Percentiles rank a stretch among this genome's conserved stretches.
These are phyloP conservation scores for Uloborus plumipes DNA, from an alignment of 2,888 invertebrate genomes.

Conservation along the genomic window DNA sequence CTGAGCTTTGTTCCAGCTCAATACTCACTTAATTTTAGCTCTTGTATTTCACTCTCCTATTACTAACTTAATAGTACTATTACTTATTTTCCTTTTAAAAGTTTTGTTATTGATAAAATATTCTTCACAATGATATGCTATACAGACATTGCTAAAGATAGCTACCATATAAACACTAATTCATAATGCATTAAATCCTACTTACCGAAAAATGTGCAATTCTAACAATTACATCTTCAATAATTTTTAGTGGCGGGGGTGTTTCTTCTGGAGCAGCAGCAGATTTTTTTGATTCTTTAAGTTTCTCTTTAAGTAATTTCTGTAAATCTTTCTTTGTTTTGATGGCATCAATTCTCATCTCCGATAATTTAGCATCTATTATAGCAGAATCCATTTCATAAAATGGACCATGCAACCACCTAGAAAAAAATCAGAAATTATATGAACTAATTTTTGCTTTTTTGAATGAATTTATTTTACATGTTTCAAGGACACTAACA, in stretches of 20 bases:
- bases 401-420: slow-evolving; percentile 95
- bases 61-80: no score
- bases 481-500: no score
- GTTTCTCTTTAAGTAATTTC: slow-evolving; percentile 67
- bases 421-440: slow-evolving; percentile 56
- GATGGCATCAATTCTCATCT: slow-evolving; percentile 63
- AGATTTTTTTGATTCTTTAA: slow-evolving; percentile 66
- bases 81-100: no score
- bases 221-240: slow-evolving; percentile 74
- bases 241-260: slow-evolving; percentile 85
- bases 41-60: no score
- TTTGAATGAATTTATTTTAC: no score
- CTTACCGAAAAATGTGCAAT: slow-evolving; percentile 76
- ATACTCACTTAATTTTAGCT: no score
- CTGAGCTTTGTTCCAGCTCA: no score
- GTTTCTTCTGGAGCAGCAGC: slow-evolving; percentile 71
- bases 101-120: no score
- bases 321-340: slow-evolving; percentile 51
- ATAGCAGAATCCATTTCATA: slow-evolving; percentile 83
- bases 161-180: neutral
- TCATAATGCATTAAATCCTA: neutral
- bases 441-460: no score
- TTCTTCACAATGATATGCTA: neutral
- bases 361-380: slow-evolving; percentile 74
- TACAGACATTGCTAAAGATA: neutral